phyloP scores from a whole-genome alignment of 1,140 invertebrate genomes.

The Nasonia giraulti region DNA sequence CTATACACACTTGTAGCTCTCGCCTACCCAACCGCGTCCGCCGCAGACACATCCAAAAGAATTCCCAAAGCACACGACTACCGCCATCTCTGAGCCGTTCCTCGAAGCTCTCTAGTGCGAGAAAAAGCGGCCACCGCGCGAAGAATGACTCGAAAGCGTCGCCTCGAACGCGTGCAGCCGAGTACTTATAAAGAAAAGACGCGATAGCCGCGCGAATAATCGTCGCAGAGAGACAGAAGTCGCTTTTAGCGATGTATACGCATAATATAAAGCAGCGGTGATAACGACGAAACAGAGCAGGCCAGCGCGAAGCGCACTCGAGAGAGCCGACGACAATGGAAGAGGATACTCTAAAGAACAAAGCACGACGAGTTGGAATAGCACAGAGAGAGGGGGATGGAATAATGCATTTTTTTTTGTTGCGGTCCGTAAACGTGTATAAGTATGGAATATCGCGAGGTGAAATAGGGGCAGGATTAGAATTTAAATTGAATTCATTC shows the following conservation, averaged over 20 bases:
- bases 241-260: neutral
- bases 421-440: neutral
- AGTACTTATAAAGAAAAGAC: neutral
- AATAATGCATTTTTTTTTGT: neutral
- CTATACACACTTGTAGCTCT: too few species aligned
- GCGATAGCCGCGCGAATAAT: neutral
- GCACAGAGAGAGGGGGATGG: neutral
- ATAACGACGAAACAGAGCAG: neutral
- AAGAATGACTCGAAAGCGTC: neutral
- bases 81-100: neutral
- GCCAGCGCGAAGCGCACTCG: neutral
- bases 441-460: neutral
- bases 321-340: neutral
- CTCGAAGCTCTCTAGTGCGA: neutral
- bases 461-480: neutral
- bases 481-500: neutral
- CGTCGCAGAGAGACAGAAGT: neutral
- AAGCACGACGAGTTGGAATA: neutral
- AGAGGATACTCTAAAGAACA: neutral
- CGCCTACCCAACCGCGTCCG: too few species aligned
- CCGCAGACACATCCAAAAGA: neutral
- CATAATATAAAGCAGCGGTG: neutral
- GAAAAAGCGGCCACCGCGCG: neutral
- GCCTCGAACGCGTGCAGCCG: neutral
- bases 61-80: neutral